These are phyloP conservation scores for Etheostoma spectabile DNA, from an alignment of 2,113 vertebrate species.

Conservation along the genomic window DNA sequence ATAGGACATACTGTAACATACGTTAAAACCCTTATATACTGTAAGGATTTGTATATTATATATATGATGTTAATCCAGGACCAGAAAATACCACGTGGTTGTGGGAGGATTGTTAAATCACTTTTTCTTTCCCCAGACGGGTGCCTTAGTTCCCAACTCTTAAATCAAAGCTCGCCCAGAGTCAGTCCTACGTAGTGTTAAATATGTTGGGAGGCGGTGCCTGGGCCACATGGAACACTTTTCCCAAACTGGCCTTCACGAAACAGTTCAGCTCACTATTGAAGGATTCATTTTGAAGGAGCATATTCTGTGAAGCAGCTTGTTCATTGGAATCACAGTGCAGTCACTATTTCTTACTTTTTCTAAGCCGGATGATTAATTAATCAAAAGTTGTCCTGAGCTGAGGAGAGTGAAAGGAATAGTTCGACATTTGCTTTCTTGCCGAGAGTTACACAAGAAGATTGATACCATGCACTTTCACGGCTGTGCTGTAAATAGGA, in stretches of 20 bases:
- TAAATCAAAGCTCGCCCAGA: constrained; percentile 20
- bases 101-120: constrained; percentile 25
- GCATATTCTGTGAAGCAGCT: constrained; percentile 38
- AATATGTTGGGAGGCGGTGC: constrained; percentile 45
- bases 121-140: constrained; percentile 25
- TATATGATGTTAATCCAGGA: constrained; percentile 62
- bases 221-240: constrained; percentile 35
- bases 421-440: background rate
- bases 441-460: background rate
- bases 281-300: constrained; percentile 72
- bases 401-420: constrained; percentile 13
- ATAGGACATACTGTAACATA: constrained; percentile 71
- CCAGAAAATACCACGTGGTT: constrained; percentile 49
- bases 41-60: constrained; percentile 65
- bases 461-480: background rate
- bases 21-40: constrained; percentile 63
- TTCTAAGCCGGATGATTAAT: background rate
- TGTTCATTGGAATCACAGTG: constrained; percentile 16
- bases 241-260: constrained; percentile 46
- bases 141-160: constrained; percentile 58
- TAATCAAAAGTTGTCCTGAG: background rate
- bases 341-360: constrained; percentile 14
- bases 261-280: constrained; percentile 46
- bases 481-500: background rate
- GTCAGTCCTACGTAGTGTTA: constrained; percentile 13